phyloP scores from a whole-genome alignment of 2,797 vertebrate species.

The Microhierax caerulescens region DNA sequence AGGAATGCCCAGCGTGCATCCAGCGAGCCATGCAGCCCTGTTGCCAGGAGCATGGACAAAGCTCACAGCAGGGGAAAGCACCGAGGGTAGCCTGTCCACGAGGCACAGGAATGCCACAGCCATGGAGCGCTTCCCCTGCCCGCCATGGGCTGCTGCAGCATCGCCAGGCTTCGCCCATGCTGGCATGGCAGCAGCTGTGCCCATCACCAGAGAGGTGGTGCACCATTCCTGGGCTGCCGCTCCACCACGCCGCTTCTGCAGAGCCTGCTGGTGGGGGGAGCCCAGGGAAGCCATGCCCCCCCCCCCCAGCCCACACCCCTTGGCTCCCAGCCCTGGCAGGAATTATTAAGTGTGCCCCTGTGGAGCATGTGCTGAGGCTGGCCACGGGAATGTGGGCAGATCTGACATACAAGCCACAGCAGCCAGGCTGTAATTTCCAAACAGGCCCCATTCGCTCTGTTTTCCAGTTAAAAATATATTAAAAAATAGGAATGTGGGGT shows the following conservation, averaged over 20 bases:
- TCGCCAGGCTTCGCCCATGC: background rate
- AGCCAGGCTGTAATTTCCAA: constrained; percentile 74
- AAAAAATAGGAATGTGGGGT: constrained; percentile 72
- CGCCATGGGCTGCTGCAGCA: fast-evolving
- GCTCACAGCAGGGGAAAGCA: fast-evolving
- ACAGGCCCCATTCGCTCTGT: constrained; percentile 49
- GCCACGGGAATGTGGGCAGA: constrained; percentile 75
- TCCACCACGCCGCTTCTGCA: background rate
- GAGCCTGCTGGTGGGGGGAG: background rate
- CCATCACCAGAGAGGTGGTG: background rate
- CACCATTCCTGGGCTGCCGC: background rate
- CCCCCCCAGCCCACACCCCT: constrained; percentile 14
- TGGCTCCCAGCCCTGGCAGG: constrained; percentile 31
- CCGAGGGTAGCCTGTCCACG: background rate
- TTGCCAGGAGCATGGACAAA: background rate
- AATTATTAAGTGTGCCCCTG: constrained; percentile 72
- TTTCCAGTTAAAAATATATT: constrained; percentile 77
- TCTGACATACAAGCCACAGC: constrained; percentile 72
- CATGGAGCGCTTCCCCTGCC: background rate
- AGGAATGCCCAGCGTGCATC: background rate
- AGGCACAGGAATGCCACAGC: background rate
- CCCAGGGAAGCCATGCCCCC: background rate
- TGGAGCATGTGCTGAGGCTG: constrained; percentile 72
- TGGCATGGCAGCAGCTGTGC: fast-evolving
- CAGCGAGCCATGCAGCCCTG: fast-evolving